Conservation (phyloP, 2,797 vertebrate species). For the Gastrophryne carolinensis region DNA sequence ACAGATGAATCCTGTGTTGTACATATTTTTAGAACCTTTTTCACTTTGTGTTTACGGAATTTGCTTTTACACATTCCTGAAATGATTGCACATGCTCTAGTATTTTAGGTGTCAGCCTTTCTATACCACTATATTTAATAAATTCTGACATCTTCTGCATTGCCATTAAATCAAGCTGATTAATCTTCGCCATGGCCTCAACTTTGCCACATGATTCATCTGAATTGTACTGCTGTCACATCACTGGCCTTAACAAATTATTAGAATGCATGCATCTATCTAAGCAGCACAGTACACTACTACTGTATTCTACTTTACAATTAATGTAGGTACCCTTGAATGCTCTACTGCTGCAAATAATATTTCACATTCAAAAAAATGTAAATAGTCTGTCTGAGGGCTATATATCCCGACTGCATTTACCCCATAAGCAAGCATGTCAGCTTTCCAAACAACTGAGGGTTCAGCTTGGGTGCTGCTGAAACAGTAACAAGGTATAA, state of each 20-base stretch:
- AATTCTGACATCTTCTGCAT: conserved; percentile 13
- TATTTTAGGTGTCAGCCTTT: conserved; percentile 17
- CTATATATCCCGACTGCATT: too few relatives aligned
- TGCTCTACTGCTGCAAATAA: too few relatives aligned
- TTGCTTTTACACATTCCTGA: background rate
- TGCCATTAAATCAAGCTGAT: conserved; percentile 39
- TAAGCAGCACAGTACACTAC: conserved; percentile 3
- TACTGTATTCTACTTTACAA: too few relatives aligned
- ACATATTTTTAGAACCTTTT: background rate
- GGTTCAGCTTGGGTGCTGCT: too few relatives aligned
- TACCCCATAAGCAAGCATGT: too few relatives aligned
- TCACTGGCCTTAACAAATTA: conserved; percentile 11
- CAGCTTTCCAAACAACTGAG: too few relatives aligned
- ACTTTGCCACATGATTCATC: conserved; percentile 26
- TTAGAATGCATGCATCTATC: conserved; percentile 17
- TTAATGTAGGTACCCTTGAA: too few relatives aligned
- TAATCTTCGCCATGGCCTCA: conserved; percentile 26
- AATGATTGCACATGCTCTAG: background rate
- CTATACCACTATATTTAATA: conserved; percentile 12
- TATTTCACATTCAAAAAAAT: too few relatives aligned
- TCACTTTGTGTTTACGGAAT: background rate
- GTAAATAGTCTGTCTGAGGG: too few relatives aligned
- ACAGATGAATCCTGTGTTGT: background rate
- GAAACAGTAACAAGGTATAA: too few relatives aligned
- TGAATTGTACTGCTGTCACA: conserved; percentile 16